phyloP scores from a whole-genome alignment of 2,888 invertebrate genomes.

The Himalopsyche tibetana region DNA sequence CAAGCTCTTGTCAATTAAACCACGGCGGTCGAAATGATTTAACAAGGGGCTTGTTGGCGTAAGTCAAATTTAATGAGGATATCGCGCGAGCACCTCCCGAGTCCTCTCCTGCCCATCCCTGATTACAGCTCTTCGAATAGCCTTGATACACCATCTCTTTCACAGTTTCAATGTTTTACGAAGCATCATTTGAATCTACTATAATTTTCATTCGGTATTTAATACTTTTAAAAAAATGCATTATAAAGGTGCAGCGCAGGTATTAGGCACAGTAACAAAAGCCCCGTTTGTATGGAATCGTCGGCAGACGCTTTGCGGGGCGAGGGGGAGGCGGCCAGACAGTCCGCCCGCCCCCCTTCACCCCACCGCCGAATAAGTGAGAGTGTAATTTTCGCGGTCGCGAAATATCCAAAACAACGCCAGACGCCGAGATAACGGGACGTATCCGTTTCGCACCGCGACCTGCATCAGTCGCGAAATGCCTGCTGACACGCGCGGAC shows the following conservation, averaged over 20 bases:
- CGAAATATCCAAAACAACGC: slow-evolving; percentile 41
- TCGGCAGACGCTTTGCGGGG: not conserved
- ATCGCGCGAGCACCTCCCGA: too few species aligned
- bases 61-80: too few species aligned
- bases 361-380: slow-evolving; percentile 43
- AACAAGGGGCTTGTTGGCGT: too few species aligned
- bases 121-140: too few species aligned
- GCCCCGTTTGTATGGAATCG: slow-evolving; percentile 3
- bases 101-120: too few species aligned
- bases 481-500: not conserved
- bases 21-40: too few species aligned
- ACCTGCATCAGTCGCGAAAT: slow-evolving; percentile 36
- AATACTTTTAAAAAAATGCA: not conserved
- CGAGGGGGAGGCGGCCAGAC: slow-evolving; percentile 51
- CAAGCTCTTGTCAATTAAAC: too few species aligned
- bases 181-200: too few species aligned
- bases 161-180: too few species aligned
- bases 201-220: too few species aligned
- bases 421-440: slow-evolving; percentile 28
- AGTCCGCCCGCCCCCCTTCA: slow-evolving; percentile 18
- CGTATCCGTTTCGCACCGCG: slow-evolving; percentile 47
- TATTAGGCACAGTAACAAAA: slow-evolving; percentile 34
- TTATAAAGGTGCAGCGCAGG: slow-evolving; percentile 18
- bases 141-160: too few species aligned
- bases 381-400: slow-evolving; percentile 42